Base-by-base conservation (phyloP, 2,113 vertebrate genomes). In the Xenus cinereus region DNA sequence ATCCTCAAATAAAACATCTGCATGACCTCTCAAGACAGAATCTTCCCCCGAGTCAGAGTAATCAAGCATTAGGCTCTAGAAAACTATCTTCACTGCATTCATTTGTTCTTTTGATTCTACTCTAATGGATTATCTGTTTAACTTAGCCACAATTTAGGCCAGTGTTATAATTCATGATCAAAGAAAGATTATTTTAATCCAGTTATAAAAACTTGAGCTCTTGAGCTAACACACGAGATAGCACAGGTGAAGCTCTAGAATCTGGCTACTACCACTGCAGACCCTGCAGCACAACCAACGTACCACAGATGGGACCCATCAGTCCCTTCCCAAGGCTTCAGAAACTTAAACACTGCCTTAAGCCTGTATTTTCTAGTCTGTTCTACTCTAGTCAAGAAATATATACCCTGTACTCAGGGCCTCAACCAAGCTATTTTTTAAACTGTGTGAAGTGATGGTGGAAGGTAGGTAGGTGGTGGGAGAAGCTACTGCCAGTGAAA, bases 131-230 rank as follows among this genome's bases (percentile, higher is more conserved):
- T 89, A 94, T 28, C 62, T 62, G 72, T 92, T 89, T 77, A 89
- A 95, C 3, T 86, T 41, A 23, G 53, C 59, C 62, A 92, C 57
- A 86, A 86, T 64, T 88, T 94, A 91, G 88, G 83, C 48, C 67
- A 77, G 14, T 59, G 60, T 63, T 84, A 59, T 37, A 89, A 93
- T 7, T 46, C 56, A 74, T 0, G 1, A 84, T 48, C 72, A 84
- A 84, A 87, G 64, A 89, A 57, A 84, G 69, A 91, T 84, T 87
- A 66, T 84, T 92, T 94, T 82, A 84, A 90, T 95, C 48, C 84
- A 72, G 28, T 51, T 87, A 80, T 30, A 77, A 83, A 95, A 86
- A 56, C 51, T 41, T 86, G 73, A 69, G 30, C 54, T 77, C 50
- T 80, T 69, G 41, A 95, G 68, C 51, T 83, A 92, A 78, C n/a